Percentiles rank a stretch among this genome's conserved stretches.
Conservation (phyloP, 2,113 vertebrate species). For the Sylvicapra grimmia region DNA sequence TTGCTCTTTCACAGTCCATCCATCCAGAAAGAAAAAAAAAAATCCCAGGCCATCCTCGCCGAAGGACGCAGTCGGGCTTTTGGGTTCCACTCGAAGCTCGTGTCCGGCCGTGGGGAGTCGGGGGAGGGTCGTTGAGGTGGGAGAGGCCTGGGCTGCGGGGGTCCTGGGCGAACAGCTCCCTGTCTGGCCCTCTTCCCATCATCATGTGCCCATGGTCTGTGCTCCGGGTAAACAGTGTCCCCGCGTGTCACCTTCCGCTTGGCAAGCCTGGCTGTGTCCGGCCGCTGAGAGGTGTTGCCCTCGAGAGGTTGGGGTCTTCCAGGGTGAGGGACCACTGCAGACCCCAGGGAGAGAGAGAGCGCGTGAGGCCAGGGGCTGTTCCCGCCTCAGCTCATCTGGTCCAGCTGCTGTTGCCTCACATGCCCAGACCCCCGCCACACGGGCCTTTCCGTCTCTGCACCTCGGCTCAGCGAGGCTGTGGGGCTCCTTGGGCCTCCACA, state of each 20-base stretch:
- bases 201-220: conserved; percentile 79
- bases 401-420: not conserved
- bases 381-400: not conserved
- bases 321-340: not conserved
- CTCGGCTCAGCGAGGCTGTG: not conserved
- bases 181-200: conserved; percentile 73
- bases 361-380: not conserved
- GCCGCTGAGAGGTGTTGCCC: conserved; percentile 38
- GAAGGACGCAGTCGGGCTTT: not conserved
- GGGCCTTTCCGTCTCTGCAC: not conserved
- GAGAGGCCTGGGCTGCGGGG: not conserved
- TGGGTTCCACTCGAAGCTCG: not conserved
- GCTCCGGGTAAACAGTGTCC: conserved; percentile 83
- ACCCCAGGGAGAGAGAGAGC: not conserved
- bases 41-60: not conserved
- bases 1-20: not conserved
- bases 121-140: not conserved
- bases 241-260: conserved; percentile 63
- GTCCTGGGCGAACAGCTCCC: not conserved
- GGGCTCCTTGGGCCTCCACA: not conserved
- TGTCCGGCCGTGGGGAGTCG: not conserved
- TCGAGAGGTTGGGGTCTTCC: conserved; percentile 49
- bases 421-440: not conserved
- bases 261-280: conserved; percentile 30
- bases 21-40: not conserved